Evolutionary conservation across 1,140 invertebrate species (phyloP).

Genomic region (Drosophila asahinai): DNA sequence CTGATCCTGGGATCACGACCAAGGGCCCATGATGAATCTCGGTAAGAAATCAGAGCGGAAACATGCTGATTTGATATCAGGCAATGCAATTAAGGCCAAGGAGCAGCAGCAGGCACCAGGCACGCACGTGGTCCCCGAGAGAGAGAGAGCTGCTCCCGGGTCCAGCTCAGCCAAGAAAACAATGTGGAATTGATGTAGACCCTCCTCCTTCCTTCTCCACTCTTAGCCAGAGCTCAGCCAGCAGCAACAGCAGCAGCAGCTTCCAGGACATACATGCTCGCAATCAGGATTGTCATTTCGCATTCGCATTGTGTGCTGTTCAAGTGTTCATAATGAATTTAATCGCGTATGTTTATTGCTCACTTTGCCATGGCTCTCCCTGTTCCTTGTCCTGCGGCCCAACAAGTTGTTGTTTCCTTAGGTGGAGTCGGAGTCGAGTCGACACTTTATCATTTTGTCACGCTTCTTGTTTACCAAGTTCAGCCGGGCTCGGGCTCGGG

Average conservation of each 20-base stretch:
- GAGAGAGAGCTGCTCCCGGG: too few species aligned
- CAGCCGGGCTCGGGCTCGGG: background rate
- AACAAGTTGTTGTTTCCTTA: conserved; percentile 51
- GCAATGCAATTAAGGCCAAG: conserved; percentile 68
- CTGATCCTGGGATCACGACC: too few species aligned
- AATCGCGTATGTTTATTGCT: conserved; percentile 83
- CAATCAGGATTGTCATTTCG: conserved; percentile 74
- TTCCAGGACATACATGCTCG: conserved; percentile 9
- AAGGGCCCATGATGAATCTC: background rate
- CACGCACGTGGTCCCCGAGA: too few species aligned
- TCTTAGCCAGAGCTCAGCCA: background rate
- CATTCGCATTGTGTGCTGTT: conserved; percentile 72
- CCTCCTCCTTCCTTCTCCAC: background rate
- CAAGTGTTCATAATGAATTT: conserved; percentile 82
- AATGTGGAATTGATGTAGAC: conserved; percentile 48
- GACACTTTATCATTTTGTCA: conserved; percentile 77
- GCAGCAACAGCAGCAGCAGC: conserved; percentile 3
- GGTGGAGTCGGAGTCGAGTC: conserved; percentile 11
- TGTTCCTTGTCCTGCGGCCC: background rate
- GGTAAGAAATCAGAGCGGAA: conserved; percentile 48
- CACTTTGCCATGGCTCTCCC: conserved; percentile 53
- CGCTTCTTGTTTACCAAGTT: conserved; percentile 73
- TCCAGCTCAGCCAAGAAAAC: conserved; percentile 12
- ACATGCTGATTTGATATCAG: conserved; percentile 60
- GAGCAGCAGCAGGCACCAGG: background rate